A percentile compares a stretch with the other conserved stretches of the same genome.
Evolutionary conservation across 1,140 invertebrate genomes (phyloP).

Genomic region (Galleria mellonella): DNA sequence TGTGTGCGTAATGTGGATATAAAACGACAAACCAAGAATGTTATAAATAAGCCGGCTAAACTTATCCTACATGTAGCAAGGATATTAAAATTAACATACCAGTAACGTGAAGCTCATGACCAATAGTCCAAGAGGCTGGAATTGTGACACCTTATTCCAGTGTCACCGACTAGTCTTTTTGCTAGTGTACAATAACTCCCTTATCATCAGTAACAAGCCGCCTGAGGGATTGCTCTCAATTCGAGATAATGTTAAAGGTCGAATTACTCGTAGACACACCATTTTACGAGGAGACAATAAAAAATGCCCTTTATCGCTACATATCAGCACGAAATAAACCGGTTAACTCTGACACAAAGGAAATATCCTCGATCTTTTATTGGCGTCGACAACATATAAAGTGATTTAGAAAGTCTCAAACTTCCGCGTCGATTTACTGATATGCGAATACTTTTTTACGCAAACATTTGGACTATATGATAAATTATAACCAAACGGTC

Average conservation of each 20-base stretch:
- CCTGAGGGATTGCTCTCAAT: constrained; percentile 20
- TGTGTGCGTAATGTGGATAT: no score
- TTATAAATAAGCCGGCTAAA: no score
- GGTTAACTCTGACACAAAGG: constrained; percentile 29
- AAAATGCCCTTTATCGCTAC: constrained; percentile 37
- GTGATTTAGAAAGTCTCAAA: constrained; percentile 40
- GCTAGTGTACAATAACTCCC: constrained; percentile 1
- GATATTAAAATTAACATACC: no score
- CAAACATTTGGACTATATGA: constrained; percentile 53
- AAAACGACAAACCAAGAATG: no score
- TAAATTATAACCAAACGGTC: background rate
- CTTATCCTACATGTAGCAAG: no score
- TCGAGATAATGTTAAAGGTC: constrained; percentile 39
- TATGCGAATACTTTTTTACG: constrained; percentile 17
- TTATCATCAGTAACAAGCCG: constrained; percentile 22
- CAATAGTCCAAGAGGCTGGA: no score
- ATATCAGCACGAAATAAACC: constrained; percentile 34
- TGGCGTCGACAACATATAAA: constrained; percentile 27
- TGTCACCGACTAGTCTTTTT: no score
- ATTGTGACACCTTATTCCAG: no score
- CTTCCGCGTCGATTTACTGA: constrained; percentile 26
- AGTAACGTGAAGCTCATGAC: no score
- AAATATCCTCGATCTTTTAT: constrained; percentile 29
- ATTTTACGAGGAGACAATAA: constrained; percentile 39
- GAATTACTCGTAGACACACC: constrained; percentile 33